Evolutionary conservation across 2,888 invertebrate species (phyloP), one percentile per base, ranked within the genome.

Genomic region (Lasioglossum vierecki): DNA sequence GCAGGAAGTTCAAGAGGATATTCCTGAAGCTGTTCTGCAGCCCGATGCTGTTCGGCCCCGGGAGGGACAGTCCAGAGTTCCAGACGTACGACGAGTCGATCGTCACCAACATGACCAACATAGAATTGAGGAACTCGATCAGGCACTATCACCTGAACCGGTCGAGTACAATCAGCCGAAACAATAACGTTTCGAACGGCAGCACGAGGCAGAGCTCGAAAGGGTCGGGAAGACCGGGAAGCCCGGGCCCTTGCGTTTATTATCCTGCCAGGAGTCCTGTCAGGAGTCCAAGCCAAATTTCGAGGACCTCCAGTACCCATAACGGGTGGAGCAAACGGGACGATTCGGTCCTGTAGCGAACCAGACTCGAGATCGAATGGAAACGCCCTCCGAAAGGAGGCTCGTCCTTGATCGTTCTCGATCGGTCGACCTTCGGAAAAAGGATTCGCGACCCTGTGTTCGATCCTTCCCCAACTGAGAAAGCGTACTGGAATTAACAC

Each of bases 1-100:
- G 99, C 1, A 98, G 99, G 95, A 99, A 99, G 95, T 99, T 99
- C 95, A 98, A 98, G 94, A 96, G 98, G 86, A 97, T 98, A 88
- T 98, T 98, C 95, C 95, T 98, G 90, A 96, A 97, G 95, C 96
- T 97, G 95, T 98, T 98, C 95, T 98, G 98, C 95, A 97, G 97
- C 91, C 95, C 96, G 72, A 95, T 95, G 26, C 91, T 96, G 80
- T 94, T 95, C 85, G 94, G 94, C 1, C 94, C 96, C 89, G 95
- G 96, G 91, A 95, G 97, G 73, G 97, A 97, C 91, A 96, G 97
- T 93, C 96, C 98, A 91, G 97, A 98, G 95, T 94, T 96, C 93
- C 95, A 97, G 94, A 97, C 97, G 83, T 97, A 98, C 94, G 98
- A 98, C 94, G 98, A 98, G 95, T 98, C 98, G 92, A 96, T 97